Percentiles rank a stretch among this genome's conserved stretches.
Evolutionary conservation across 2,888 invertebrate genomes (phyloP).

Genomic region (Tricholauxania praeusta): DNA sequence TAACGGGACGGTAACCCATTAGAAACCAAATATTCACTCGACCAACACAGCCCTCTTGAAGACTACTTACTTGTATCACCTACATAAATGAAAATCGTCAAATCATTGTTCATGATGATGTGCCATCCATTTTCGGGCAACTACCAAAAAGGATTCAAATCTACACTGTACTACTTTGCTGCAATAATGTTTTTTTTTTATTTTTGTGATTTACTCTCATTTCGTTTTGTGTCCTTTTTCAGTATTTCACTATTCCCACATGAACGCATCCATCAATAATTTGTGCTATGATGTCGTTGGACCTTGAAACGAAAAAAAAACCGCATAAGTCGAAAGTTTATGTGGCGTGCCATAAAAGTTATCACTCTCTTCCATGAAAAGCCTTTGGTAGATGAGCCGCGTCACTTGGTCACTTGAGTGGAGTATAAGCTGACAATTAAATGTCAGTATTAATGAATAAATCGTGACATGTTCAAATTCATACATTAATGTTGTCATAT

Average conservation of each 20-base stretch:
- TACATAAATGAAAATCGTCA: conserved; percentile 52
- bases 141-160: conserved; percentile 30
- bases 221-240: background rate
- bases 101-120: conserved; percentile 61
- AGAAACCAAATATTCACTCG: background rate
- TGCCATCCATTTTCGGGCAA: conserved; percentile 58
- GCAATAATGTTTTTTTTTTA: background rate
- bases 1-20: conserved; percentile 29
- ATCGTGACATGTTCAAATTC: conserved; percentile 19
- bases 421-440: conserved; percentile 17
- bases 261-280: conserved; percentile 60
- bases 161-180: background rate
- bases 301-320: background rate
- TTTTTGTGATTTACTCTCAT: background rate
- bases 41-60: background rate
- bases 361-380: conserved; percentile 7
- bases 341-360: background rate
- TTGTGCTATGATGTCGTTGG: conserved; percentile 35
- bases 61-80: conserved; percentile 21
- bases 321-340: conserved; percentile 5
- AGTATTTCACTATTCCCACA: conserved; percentile 47
- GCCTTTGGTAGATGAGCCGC: conserved; percentile 1
- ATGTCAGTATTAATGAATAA: conserved; percentile 21
- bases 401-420: background rate
- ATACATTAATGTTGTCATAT: conserved; percentile 14